phyloP scores from a whole-genome alignment of 2,797 vertebrate species.

The Selene dorsalis region DNA sequence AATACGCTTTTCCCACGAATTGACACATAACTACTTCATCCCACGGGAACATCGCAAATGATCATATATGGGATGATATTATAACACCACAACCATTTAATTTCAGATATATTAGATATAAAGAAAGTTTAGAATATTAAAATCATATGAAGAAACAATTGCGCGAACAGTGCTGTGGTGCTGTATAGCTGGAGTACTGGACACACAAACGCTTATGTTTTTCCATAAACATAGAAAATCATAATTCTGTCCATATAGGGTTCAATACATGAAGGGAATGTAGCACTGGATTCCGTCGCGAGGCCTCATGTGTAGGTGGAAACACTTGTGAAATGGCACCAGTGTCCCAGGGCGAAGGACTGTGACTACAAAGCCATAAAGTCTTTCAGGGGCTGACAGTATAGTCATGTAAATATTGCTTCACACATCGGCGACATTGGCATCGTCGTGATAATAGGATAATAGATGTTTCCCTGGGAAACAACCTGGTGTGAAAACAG shows the following conservation, averaged over 20 bases:
- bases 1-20: slow-evolving; percentile 56
- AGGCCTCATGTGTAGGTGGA: slow-evolving; percentile 32
- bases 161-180: not conserved
- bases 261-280: not conserved
- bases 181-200: not conserved
- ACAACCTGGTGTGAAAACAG: slow-evolving; percentile 79
- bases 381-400: slow-evolving; percentile 72
- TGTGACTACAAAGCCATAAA: slow-evolving; percentile 80
- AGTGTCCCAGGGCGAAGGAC: slow-evolving; percentile 61
- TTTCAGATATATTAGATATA: not conserved
- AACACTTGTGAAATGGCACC: slow-evolving; percentile 76
- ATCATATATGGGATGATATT: not conserved
- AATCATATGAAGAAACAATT: not conserved
- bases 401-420: slow-evolving; percentile 84
- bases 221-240: not conserved
- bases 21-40: not conserved
- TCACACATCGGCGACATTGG: slow-evolving; percentile 82
- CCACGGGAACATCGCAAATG: not conserved
- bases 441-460: slow-evolving; percentile 83
- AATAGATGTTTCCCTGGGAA: slow-evolving; percentile 82
- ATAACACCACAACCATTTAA: not conserved
- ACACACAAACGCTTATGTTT: not conserved
- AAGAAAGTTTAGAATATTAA: not conserved
- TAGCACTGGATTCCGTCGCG: not conserved
- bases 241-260: not conserved